Base-by-base conservation (phyloP, 2,113 vertebrate species). In the Cavia porcellus region DNA sequence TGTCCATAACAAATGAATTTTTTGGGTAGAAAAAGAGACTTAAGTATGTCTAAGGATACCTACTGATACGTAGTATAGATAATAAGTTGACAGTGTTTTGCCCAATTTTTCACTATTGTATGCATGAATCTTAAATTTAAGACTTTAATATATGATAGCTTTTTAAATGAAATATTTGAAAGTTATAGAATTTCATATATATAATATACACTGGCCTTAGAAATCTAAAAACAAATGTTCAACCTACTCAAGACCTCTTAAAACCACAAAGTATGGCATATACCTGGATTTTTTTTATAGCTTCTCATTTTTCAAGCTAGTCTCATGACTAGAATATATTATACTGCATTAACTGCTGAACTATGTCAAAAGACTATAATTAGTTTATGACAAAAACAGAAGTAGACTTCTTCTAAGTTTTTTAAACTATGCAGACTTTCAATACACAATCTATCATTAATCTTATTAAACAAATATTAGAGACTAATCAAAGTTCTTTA, bases 141-240 rank as follows among this genome's bases (percentile, higher is more conserved):
- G 35, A 28, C 7, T 87, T 87, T 90, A 87, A 32, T 52, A 92
- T 52, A 42, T 32, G 72, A 4, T 50, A 84, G 38, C 7, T 92
- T 84, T 95, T 50, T 61, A 85, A 82, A 81, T 66, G 47, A 90
- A 66, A 61, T 15, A 20, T 85, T 92, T 81, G 12, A 72, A 13
- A 96, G 10, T 59, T 90, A 20, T 30, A 89, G 55, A 50, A 35
- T 81, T 90, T 93, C 62, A 83, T 50, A 30, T 70, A 74, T 85
- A 15, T 81, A 47, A 77, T 62, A 81, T 45, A 77, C 0, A 77
- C 0, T 82, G 89, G 80, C 25, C 22, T 97, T 77, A 75, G 28
- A 80, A 92, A 92, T 86, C 17, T 75, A 86, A 77, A 81, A 82
- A 66, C 52, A 94, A 94, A 11, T 57, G 93, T 64, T 84, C 66